phyloP scores from a whole-genome alignment of 2,888 invertebrate species.

The Hecatera dysodea region DNA sequence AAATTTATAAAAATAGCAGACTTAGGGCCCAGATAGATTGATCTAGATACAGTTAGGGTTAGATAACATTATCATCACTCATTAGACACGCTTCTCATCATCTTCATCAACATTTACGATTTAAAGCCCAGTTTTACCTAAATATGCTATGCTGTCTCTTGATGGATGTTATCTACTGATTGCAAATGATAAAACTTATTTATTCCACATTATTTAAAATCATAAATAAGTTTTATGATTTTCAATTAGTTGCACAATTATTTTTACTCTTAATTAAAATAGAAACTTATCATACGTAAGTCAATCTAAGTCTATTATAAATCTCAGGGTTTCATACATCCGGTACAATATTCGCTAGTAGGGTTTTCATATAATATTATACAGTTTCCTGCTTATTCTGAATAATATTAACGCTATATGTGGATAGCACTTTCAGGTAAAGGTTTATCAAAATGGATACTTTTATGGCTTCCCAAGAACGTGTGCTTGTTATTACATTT shows the following conservation, averaged over 20 bases:
- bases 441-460: slow-evolving; percentile 1
- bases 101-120: too few species aligned
- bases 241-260: neutral
- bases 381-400: slow-evolving; percentile 21
- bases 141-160: too few species aligned
- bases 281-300: neutral
- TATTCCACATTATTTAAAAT: too few species aligned
- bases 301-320: slow-evolving; percentile 16
- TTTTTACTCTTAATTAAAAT: neutral
- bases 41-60: too few species aligned
- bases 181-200: too few species aligned
- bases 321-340: slow-evolving; percentile 16
- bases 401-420: slow-evolving; percentile 24
- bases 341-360: slow-evolving; percentile 35
- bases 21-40: too few species aligned
- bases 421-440: slow-evolving; percentile 14
- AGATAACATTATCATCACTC: too few species aligned
- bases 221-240: too few species aligned
- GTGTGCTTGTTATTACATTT: neutral
- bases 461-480: slow-evolving; percentile 16
- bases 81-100: too few species aligned
- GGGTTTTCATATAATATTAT: slow-evolving; percentile 39
- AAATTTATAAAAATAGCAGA: too few species aligned
- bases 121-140: too few species aligned
- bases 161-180: too few species aligned